These are phyloP conservation scores for Tragelaphus strepsiceros DNA, from an alignment of 2,113 vertebrate species.

Conservation along the genomic window DNA sequence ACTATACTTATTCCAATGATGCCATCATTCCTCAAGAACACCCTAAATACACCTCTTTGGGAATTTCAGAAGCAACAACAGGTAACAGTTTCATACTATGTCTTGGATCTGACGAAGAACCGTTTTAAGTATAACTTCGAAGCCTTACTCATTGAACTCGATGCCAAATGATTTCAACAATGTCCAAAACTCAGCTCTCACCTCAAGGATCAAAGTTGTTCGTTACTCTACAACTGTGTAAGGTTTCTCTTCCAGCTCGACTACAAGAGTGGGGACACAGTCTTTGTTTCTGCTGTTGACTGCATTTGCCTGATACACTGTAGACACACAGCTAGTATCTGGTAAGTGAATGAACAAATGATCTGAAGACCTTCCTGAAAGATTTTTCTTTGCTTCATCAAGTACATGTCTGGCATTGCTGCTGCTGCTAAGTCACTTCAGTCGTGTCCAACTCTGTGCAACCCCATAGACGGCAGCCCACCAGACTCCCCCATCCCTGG, in stretches of 20 bases:
- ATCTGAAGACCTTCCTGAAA: background rate
- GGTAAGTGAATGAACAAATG: background rate
- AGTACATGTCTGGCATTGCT: background rate
- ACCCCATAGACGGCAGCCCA: too few species aligned
- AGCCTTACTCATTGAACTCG: background rate
- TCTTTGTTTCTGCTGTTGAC: background rate
- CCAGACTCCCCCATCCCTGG: too few species aligned
- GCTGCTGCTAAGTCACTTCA: background rate
- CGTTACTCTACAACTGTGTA: background rate
- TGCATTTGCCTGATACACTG: background rate
- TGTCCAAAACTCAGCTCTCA: background rate
- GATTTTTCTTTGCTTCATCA: background rate
- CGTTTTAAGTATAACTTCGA: background rate
- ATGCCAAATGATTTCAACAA: background rate
- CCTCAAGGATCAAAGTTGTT: background rate
- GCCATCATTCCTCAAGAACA: background rate
- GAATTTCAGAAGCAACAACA: background rate
- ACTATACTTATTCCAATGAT: background rate
- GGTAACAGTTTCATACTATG: background rate
- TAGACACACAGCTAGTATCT: background rate
- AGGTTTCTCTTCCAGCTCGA: background rate
- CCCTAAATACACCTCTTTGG: background rate
- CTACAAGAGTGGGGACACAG: background rate
- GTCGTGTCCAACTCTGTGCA: too few species aligned
- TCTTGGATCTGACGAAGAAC: background rate